Percentiles rank a stretch among this genome's conserved stretches.
Conservation (phyloP, 1,140 invertebrate species). For the Formica exsecta region DNA sequence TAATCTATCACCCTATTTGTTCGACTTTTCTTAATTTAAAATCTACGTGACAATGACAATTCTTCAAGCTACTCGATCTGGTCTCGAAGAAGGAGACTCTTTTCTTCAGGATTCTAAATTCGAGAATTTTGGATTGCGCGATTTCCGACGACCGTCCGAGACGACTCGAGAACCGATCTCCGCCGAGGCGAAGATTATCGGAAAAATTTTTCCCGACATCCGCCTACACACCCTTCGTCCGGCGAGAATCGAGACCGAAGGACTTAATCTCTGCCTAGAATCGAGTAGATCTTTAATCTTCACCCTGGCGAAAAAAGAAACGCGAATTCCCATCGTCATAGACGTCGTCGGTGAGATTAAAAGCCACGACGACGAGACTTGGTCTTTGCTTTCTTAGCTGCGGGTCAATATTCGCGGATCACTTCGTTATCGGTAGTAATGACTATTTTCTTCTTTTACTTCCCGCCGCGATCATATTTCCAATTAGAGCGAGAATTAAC, state of each 20-base stretch:
- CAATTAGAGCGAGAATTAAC: conserved; percentile 57
- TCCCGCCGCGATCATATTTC: conserved; percentile 47
- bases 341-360: conserved; percentile 63
- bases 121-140: conserved; percentile 60
- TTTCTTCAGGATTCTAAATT: conserved; percentile 50
- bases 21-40: conserved; percentile 76
- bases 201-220: conserved; percentile 70
- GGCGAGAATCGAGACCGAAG: not conserved
- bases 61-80: conserved; percentile 28
- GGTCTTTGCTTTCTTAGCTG: conserved; percentile 16
- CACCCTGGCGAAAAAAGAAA: conserved; percentile 37
- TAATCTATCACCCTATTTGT: conserved; percentile 51
- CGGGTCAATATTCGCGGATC: conserved; percentile 41
- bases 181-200: conserved; percentile 70
- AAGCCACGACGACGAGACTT: conserved; percentile 50
- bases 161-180: conserved; percentile 66
- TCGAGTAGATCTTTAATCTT: conserved; percentile 74
- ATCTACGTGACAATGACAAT: conserved; percentile 75
- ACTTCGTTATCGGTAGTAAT: conserved; percentile 38
- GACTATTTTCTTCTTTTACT: conserved; percentile 12
- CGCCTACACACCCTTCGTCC: not conserved
- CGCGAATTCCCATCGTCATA: conserved; percentile 51
- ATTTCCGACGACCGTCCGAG: conserved; percentile 70
- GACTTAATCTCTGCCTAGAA: conserved; percentile 70
- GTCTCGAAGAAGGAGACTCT: conserved; percentile 42